Evolutionary conservation across 2,888 invertebrate genomes (phyloP).

Genomic region (Cancer borealis): DNA sequence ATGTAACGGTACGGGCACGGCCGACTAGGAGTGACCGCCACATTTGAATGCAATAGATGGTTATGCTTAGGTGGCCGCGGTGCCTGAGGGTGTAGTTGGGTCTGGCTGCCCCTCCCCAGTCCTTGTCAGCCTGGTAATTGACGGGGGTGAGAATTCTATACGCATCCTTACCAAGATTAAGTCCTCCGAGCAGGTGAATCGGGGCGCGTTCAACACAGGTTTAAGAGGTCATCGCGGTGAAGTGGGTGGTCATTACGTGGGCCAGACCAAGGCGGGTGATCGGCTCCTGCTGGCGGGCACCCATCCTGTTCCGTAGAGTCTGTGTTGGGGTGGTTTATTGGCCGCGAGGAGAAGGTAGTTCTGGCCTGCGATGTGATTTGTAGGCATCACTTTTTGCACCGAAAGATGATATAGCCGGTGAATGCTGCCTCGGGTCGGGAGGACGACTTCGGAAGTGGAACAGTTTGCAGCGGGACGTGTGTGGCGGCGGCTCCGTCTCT

Average conservation of each 20-base stretch:
- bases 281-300: background rate
- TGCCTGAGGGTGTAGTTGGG: conserved; percentile 27
- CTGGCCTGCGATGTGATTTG: background rate
- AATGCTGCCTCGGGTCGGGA: background rate
- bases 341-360: background rate
- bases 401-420: background rate
- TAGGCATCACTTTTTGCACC: background rate
- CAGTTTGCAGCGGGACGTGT: background rate
- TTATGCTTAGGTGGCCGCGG: conserved; percentile 39
- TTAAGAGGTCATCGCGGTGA: conserved; percentile 24
- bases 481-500: background rate
- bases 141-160: conserved; percentile 45
- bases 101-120: background rate
- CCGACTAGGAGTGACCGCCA: conserved; percentile 25
- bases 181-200: conserved; percentile 37
- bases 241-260: conserved; percentile 46
- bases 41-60: conserved; percentile 52
- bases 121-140: conserved; percentile 51
- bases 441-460: background rate
- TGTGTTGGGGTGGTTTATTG: conserved; percentile 40
- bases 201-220: conserved; percentile 31
- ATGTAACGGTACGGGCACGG: background rate
- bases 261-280: background rate
- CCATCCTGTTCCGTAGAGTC: conserved; percentile 24
- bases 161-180: conserved; percentile 46